Evolutionary conservation across 2,888 invertebrate genomes (phyloP).

Genomic region (Schizotus pectinicornis): DNA sequence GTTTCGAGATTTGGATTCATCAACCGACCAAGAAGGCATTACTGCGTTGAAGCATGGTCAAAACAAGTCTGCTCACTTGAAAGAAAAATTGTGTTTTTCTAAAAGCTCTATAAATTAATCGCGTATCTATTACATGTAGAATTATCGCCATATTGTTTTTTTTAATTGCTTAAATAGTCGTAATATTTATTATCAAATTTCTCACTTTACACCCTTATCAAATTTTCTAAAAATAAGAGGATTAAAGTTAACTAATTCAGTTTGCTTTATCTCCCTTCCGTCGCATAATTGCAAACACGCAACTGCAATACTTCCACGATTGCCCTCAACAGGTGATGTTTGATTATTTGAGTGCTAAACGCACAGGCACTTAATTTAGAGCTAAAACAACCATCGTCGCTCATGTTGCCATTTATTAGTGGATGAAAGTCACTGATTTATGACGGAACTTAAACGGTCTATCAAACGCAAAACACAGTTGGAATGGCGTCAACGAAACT

Average conservation of each 20-base stretch:
- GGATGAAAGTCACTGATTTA: conserved; percentile 15
- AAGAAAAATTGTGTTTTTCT: too few relatives aligned
- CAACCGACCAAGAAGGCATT: too few relatives aligned
- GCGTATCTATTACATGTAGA: too few relatives aligned
- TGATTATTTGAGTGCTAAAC: conserved; percentile 14
- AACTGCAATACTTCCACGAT: conserved; percentile 15
- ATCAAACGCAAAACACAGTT: background rate
- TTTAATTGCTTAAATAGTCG: too few relatives aligned
- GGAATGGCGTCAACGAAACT: background rate
- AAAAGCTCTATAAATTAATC: too few relatives aligned
- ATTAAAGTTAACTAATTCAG: background rate
- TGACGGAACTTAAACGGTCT: conserved; percentile 2
- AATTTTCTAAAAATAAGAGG: too few relatives aligned
- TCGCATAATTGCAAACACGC: conserved; percentile 16
- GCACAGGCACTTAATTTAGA: conserved; percentile 2
- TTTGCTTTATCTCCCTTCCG: conserved; percentile 1
- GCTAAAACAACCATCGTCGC: conserved; percentile 13
- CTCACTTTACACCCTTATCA: too few relatives aligned
- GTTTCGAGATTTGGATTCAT: too few relatives aligned
- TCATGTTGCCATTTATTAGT: conserved; percentile 17
- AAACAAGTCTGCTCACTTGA: too few relatives aligned
- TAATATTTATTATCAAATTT: too few relatives aligned
- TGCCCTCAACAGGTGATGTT: conserved; percentile 23
- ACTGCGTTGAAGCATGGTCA: too few relatives aligned
- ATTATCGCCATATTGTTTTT: too few relatives aligned